Evolutionary conservation across 1,140 invertebrate species (phyloP).

Genomic region (Ceratitis capitata): DNA sequence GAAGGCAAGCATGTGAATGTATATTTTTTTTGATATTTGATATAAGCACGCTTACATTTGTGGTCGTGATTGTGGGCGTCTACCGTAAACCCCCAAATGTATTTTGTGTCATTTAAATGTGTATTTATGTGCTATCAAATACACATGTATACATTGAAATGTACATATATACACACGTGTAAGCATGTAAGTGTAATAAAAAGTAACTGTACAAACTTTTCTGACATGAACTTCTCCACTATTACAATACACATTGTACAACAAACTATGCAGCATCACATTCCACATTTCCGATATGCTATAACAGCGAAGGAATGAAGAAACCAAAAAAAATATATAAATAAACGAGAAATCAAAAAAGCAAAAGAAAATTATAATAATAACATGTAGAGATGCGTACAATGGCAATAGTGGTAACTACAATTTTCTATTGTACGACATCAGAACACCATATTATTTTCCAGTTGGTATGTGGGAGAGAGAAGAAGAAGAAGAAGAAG

Average conservation of each 20-base stretch:
- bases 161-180: background rate
- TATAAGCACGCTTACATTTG: background rate
- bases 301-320: background rate
- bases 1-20: background rate
- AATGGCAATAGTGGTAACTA: slow-evolving; percentile 15
- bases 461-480: no score
- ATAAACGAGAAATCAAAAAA: background rate
- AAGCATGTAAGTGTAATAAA: slow-evolving; percentile 28
- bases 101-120: background rate
- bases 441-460: background rate
- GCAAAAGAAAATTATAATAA: slow-evolving; percentile 2
- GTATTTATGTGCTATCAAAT: background rate
- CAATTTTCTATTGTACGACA: background rate
- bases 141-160: no score
- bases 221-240: slow-evolving; percentile 17
- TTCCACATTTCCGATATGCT: slow-evolving; percentile 9
- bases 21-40: background rate
- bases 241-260: background rate
- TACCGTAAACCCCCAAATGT: background rate
- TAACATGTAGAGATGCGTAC: background rate
- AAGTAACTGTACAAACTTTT: slow-evolving; percentile 32
- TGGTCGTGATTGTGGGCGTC: slow-evolving; percentile 1
- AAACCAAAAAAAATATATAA: background rate
- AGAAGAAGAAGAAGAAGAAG: no score
- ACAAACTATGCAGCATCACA: background rate